A percentile compares a stretch with the other conserved stretches of the same genome.
phyloP scores from a whole-genome alignment of 2,888 invertebrate genomes.

The Panzeria rudis region DNA sequence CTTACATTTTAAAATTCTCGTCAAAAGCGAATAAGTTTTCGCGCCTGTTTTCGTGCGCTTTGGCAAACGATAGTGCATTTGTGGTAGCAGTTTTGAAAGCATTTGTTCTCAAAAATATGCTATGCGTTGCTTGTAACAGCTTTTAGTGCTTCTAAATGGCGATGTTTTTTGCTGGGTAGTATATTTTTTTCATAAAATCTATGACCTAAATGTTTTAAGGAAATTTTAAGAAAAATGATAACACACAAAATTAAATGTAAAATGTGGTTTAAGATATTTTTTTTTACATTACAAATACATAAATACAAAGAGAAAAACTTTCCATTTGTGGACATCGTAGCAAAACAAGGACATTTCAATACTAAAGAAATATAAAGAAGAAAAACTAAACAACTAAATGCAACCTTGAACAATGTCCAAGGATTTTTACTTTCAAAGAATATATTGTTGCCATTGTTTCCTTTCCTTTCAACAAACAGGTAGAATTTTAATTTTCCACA shows the following conservation, averaged over 20 bases:
- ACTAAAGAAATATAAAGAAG: constrained; percentile 12
- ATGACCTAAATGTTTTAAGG: constrained; percentile 27
- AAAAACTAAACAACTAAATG: constrained; percentile 8
- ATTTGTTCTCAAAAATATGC: too few species aligned
- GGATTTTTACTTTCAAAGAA: constrained; percentile 38
- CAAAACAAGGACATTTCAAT: constrained; percentile 51
- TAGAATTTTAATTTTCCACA: constrained; percentile 27
- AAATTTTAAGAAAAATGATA: background rate
- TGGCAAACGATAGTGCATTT: too few species aligned
- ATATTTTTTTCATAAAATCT: background rate
- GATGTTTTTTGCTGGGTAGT: too few species aligned
- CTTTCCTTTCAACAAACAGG: constrained; percentile 24
- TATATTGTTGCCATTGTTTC: constrained; percentile 32
- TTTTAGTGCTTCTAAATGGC: too few species aligned
- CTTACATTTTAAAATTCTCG: too few species aligned
- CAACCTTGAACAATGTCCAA: constrained; percentile 49
- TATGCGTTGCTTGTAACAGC: too few species aligned
- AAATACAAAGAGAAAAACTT: background rate
- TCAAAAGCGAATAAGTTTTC: too few species aligned
- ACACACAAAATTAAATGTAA: too few species aligned
- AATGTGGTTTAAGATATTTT: background rate
- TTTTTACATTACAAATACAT: background rate
- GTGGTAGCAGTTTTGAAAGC: too few species aligned
- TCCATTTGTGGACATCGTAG: constrained; percentile 3
- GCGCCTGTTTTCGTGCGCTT: too few species aligned